These are phyloP conservation scores for Creontiades dilutus DNA, from an alignment of 2,888 invertebrate species.

Conservation along the genomic window DNA sequence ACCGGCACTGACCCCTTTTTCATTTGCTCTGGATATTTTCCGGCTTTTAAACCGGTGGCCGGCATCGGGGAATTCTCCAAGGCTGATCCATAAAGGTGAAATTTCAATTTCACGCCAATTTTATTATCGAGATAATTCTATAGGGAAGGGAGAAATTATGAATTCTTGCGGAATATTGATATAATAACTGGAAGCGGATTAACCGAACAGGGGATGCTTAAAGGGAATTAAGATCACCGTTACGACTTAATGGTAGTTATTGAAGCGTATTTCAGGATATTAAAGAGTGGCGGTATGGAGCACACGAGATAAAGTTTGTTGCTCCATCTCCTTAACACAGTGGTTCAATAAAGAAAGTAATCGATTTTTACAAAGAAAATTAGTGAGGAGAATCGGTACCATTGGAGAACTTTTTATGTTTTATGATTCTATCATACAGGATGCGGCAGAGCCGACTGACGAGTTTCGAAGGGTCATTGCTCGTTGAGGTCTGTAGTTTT, in stretches of 20 bases:
- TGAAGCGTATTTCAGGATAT: neutral
- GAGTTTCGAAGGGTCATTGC: no score
- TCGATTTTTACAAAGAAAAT: no score
- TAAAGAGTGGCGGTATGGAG: no score
- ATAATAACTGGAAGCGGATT: conserved; percentile 32
- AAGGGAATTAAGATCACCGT: neutral
- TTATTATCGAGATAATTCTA: neutral
- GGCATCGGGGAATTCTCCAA: neutral
- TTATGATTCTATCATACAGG: no score
- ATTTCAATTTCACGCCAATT: conserved; percentile 3
- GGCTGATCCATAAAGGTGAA: neutral
- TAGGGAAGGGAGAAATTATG: neutral
- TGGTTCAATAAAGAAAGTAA: no score
- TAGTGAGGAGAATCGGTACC: no score
- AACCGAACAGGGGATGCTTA: neutral
- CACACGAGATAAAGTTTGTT: no score
- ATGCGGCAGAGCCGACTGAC: no score
- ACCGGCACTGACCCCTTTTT: neutral
- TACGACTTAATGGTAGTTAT: neutral
- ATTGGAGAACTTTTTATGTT: no score
- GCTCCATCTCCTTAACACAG: no score
- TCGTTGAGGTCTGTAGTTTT: no score
- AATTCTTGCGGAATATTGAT: neutral
- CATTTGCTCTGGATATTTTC: conserved; percentile 15
- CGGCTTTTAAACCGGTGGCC: conserved; percentile 27